These are phyloP conservation scores for Dunckerocampus dactyliophorus DNA, from an alignment of 2,113 vertebrate species.

Conservation along the genomic window DNA sequence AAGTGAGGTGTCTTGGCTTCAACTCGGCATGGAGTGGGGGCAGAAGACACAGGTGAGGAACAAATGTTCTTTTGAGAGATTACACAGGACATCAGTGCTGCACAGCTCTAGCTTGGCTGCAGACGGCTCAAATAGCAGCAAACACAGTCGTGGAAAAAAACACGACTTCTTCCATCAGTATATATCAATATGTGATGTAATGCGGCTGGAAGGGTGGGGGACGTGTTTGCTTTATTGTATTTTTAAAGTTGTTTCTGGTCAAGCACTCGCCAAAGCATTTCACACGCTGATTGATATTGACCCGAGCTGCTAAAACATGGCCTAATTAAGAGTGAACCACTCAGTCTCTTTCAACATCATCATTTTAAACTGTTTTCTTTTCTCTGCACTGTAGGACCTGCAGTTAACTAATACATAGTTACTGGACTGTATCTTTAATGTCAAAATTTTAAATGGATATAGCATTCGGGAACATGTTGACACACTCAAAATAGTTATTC, in stretches of 20 bases:
- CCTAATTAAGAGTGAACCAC: constrained; percentile 18
- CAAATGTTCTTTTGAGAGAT: constrained; percentile 64
- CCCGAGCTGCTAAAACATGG: constrained; percentile 17
- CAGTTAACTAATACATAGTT: too few relatives aligned
- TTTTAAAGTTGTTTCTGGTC: constrained; percentile 33
- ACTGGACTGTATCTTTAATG: too few relatives aligned
- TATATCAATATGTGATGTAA: constrained; percentile 29
- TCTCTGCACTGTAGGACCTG: background rate
- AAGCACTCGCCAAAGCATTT: constrained; percentile 36
- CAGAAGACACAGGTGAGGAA: constrained; percentile 65
- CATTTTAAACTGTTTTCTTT: constrained; percentile 1
- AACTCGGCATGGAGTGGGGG: constrained; percentile 51
- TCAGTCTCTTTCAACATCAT: constrained; percentile 29
- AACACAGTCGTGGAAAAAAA: constrained; percentile 24
- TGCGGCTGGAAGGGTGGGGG: constrained; percentile 15
- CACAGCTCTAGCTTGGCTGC: constrained; percentile 44
- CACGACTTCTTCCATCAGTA: constrained; percentile 31
- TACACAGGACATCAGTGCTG: constrained; percentile 56
- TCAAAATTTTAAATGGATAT: too few relatives aligned
- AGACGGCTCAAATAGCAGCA: constrained; percentile 46
- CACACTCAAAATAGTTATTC: too few relatives aligned
- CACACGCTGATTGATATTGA: constrained; percentile 35
- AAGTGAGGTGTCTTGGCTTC: constrained; percentile 40
- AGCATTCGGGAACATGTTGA: too few relatives aligned
- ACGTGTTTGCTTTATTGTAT: constrained; percentile 26